phyloP scores from a whole-genome alignment of 2,113 vertebrate species.

The Tetrax tetrax region DNA sequence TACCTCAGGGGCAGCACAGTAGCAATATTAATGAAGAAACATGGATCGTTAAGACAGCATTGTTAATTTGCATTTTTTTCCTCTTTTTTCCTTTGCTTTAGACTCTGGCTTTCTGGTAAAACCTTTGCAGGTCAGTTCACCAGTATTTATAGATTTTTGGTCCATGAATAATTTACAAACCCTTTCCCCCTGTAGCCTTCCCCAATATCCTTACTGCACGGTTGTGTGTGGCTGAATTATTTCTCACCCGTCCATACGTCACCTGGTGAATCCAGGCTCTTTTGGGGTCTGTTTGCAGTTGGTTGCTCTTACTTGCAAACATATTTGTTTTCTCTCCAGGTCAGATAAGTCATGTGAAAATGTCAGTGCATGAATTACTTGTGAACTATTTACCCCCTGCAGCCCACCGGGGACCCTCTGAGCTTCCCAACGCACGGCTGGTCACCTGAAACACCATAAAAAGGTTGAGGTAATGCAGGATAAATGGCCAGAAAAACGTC shows the following conservation, averaged over 20 bases:
- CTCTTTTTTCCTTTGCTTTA: not conserved
- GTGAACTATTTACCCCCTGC: not conserved
- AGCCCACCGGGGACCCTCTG: not conserved
- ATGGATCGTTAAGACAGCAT: not conserved
- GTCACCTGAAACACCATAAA: not conserved
- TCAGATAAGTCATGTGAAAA: constrained; percentile 15
- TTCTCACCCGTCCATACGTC: not conserved
- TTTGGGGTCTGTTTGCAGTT: not conserved
- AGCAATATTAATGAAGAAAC: not conserved
- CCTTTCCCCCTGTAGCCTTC: not conserved
- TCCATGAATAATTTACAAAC: not conserved
- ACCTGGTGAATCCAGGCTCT: not conserved
- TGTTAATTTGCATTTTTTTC: not conserved
- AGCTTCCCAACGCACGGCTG: rapidly evolving
- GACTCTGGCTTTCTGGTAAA: not conserved
- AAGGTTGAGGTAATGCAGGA: not conserved
- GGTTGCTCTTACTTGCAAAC: not conserved
- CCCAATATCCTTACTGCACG: not conserved
- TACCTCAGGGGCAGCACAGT: not conserved
- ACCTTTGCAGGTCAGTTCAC: not conserved
- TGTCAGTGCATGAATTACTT: constrained; percentile 15
- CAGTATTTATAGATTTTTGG: not conserved
- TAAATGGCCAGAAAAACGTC: not conserved
- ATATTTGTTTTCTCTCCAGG: constrained; percentile 14
- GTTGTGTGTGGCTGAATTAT: not conserved